These are phyloP conservation scores for Drosophila emarginata DNA, from an alignment of 2,888 invertebrate species.

Conservation along the genomic window DNA sequence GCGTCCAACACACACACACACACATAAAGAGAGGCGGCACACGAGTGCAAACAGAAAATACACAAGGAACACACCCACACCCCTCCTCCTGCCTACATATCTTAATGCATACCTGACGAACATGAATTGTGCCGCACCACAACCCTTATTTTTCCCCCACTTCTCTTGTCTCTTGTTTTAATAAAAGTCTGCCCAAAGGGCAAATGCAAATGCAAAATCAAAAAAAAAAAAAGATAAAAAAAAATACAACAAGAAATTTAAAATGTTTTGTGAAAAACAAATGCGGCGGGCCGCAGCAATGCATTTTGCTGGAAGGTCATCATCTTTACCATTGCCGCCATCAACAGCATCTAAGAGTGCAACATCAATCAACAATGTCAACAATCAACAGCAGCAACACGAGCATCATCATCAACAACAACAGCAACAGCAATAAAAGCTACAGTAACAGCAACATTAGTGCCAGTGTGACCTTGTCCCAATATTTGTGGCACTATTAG, in stretches of 20 bases:
- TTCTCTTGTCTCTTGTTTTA: conserved; percentile 23
- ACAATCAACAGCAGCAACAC: conserved; percentile 32
- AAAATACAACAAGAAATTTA: conserved; percentile 10
- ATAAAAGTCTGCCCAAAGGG: conserved; percentile 24
- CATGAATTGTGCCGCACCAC: conserved; percentile 10
- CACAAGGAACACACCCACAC: not conserved
- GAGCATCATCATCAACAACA: conserved; percentile 15
- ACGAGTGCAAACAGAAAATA: not conserved
- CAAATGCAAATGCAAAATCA: conserved; percentile 20
- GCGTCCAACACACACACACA: conserved; percentile 16
- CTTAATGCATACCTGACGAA: conserved; percentile 58
- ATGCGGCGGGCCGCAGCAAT: not conserved
- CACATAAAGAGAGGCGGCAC: not conserved
- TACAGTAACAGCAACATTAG: conserved; percentile 14
- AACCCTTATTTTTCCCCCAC: conserved; percentile 4
- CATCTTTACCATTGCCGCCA: conserved; percentile 19
- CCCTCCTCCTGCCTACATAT: conserved; percentile 22
- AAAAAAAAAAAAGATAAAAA: conserved; percentile 20
- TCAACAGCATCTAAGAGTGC: conserved; percentile 25
- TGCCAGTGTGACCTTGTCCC: conserved; percentile 27
- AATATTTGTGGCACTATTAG: conserved; percentile 16
- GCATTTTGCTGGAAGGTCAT: conserved; percentile 25
- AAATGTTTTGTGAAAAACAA: conserved; percentile 14
- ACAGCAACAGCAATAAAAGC: conserved; percentile 3
- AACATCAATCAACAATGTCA: conserved; percentile 42